Base-by-base conservation (phyloP, 2,113 vertebrate genomes). In the Kryptolebias marmoratus region DNA sequence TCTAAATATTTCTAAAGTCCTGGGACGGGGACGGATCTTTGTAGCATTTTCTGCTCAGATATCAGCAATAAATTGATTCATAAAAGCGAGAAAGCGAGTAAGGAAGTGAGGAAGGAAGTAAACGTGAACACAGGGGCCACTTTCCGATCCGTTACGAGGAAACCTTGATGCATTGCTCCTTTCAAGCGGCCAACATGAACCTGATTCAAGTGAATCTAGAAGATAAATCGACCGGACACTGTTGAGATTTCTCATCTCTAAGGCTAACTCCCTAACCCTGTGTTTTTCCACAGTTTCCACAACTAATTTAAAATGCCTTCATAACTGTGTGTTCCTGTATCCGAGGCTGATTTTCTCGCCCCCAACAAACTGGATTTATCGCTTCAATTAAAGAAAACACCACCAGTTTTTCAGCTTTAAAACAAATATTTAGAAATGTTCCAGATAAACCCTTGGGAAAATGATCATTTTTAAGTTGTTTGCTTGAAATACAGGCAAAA, bases 21-120 rank as follows among this genome's bases (percentile, higher is more conserved):
- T 0, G 22, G 54, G 68, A 74, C 57, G 59, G 30, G 36, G 27
- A 54, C 49, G 14, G 79, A 86, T 78, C 63, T 79, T 13, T 59
- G 81, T 66, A 32, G 77, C 68, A 52, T 79, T 86, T 84, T 82
- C 70, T 39, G n/a, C 79, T 73, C 77, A 63, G 64, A 82, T 76
- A 79, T 76, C 30, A 75, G 64, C 64, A 73, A 83, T 83, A 70
- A 49, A 75, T 81, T 60, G 5, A 27, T 67, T 66, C 47, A 22
- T 44, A 22, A 13, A 44, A 32, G n/a, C 53, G 13, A 42, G 49
- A 42, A 31, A 30, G 42, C 15, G 53, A 11, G 22, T 49, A 10
- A 49, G 57, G 27, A 44, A 62, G 59, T 61, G 28, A 1, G 30
- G 49, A 31, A 22, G 45, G 44, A 11, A 5, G 13, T 1, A 18